Base-by-base conservation (phyloP, 2,888 invertebrate genomes). In the Saturnia japonica region DNA sequence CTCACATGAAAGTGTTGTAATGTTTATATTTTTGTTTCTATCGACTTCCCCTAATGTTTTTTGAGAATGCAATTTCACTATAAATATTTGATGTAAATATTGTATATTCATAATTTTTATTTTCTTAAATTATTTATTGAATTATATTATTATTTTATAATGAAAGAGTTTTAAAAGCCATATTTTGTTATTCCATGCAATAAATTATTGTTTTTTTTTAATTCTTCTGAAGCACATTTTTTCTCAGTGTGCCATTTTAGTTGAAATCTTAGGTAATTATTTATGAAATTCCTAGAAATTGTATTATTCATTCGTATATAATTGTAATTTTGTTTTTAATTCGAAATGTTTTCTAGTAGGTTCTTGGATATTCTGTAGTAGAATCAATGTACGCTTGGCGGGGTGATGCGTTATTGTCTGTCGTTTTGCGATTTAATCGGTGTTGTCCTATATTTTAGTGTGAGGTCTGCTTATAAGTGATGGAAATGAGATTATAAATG, bases 31-130 rank as follows among this genome's bases (percentile, higher is more conserved):
- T 76, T 74, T 74, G 72, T 79, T 74, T 68, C 70, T 75, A 72
- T 25, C n/a, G 72, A 82, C 80, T 85, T 86, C 86, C 87, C 86
- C 86, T 86, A 84, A 87, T 88, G 82, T 82, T 85, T 85, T 86
- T 78, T 64, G 69, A 76, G 81, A 86, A 85, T 82, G 83, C 85
- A 84, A 86, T 89, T 80, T 87, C 84, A 89, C 87, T 90, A 88
- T 89, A 89, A 89, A 90, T 89, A 90, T 89, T 90, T 84, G 85
- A 90, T 93, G 93, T 94, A 93, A 93, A 94, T 94, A 93, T 90
- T 94, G 94, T 93, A 93, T 88, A 93, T 93, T 91, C 80, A 82
- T 89, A 88, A 77, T 83, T 85, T 89, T 86, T 83, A 85, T 85
- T 87, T 82, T 82, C 83, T 82, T 91, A 88, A 89, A 90, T 93